phyloP scores from a whole-genome alignment of 2,888 invertebrate species.

The Xylophagus ater region DNA sequence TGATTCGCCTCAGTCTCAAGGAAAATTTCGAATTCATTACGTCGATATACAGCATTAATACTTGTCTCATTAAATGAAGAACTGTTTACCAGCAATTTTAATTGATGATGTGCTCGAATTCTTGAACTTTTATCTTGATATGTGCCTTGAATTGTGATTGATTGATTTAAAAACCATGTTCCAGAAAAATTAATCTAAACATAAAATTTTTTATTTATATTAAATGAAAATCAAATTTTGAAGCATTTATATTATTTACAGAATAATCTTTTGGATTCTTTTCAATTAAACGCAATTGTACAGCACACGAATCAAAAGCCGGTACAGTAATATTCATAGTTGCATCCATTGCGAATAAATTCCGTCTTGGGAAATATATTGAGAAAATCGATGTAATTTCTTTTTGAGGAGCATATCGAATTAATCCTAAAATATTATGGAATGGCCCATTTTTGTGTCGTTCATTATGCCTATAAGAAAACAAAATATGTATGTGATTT shows the following conservation, averaged over 20 bases:
- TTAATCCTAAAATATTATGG: constrained; percentile 42
- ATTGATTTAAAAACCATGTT: constrained; percentile 65
- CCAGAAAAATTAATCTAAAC: constrained; percentile 56
- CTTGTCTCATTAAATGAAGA: constrained; percentile 61
- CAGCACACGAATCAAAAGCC: constrained; percentile 56
- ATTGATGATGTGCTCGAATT: constrained; percentile 49
- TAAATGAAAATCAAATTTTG: not conserved
- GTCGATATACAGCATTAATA: constrained; percentile 52
- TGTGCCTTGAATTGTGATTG: constrained; percentile 52
- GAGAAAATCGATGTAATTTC: constrained; percentile 47
- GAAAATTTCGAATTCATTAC: constrained; percentile 56
- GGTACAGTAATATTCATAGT: constrained; percentile 64
- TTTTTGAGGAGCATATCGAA: constrained; percentile 49
- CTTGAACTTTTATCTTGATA: constrained; percentile 64
- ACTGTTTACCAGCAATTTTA: constrained; percentile 61
- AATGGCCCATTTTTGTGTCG: constrained; percentile 42
- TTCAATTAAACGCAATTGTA: constrained; percentile 55
- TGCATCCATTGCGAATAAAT: constrained; percentile 54
- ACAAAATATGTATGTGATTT: not conserved
- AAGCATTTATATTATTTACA: constrained; percentile 39
- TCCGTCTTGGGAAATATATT: constrained; percentile 53
- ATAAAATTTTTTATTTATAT: not conserved
- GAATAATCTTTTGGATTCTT: constrained; percentile 56
- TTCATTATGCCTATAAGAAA: constrained; percentile 31
- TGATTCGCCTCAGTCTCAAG: constrained; percentile 52